Conservation (phyloP, 2,797 vertebrate species). For the Phoeniculus purpureus region DNA sequence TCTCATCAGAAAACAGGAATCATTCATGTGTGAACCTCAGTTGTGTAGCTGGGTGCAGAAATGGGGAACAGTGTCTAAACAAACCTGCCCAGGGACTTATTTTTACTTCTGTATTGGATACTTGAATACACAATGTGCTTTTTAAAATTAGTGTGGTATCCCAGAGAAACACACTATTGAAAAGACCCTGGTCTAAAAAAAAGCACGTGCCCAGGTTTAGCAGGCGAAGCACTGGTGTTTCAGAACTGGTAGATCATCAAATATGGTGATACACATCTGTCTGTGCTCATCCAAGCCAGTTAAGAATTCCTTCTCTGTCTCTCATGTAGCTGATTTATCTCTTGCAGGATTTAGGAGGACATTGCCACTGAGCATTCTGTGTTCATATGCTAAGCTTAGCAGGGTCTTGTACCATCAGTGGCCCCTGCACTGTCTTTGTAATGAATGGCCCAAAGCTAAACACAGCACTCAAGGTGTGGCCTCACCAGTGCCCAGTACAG, state of each 20-base stretch:
- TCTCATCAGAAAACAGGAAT: too few relatives aligned
- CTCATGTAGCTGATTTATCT: slow-evolving; percentile 20
- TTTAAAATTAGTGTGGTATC: neutral
- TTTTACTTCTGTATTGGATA: neutral
- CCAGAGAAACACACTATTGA: neutral
- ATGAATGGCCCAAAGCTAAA: too few relatives aligned
- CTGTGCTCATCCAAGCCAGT: neutral
- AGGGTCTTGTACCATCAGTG: neutral
- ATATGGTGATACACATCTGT: neutral
- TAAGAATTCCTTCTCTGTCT: neutral
- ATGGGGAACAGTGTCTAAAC: neutral
- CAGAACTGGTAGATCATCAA: neutral
- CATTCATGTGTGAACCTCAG: too few relatives aligned
- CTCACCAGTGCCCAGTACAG: too few relatives aligned
- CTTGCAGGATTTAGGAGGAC: neutral
- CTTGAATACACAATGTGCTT: neutral
- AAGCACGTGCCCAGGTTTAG: neutral
- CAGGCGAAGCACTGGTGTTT: neutral
- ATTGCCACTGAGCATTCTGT: neutral
- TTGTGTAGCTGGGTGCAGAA: fast-evolving
- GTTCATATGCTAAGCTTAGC: neutral
- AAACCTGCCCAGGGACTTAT: neutral
- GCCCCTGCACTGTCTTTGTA: neutral
- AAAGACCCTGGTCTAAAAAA: neutral
- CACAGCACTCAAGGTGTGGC: too few relatives aligned